Evolutionary conservation across 2,113 vertebrate species (phyloP).

Genomic region (Nannospalax galili): DNA sequence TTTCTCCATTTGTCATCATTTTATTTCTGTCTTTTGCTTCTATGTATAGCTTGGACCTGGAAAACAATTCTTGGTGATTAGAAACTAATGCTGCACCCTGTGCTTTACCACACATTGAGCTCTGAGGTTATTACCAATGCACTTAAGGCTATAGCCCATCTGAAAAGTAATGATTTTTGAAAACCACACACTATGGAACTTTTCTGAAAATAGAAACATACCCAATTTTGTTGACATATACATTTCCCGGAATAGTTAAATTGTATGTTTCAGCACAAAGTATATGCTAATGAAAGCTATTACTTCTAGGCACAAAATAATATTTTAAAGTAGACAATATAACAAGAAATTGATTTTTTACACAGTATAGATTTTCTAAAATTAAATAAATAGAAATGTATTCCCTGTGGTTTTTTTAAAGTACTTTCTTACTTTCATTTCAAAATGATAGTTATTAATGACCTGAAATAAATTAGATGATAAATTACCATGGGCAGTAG

Average conservation of each 20-base stretch:
- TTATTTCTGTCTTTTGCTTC: background rate
- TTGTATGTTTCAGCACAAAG: conserved; percentile 23
- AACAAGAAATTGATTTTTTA: conserved; percentile 61
- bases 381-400: conserved; percentile 3
- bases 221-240: conserved; percentile 36
- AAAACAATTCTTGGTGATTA: background rate
- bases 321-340: conserved; percentile 67
- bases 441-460: conserved; percentile 42
- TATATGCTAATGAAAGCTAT: conserved; percentile 59
- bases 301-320: conserved; percentile 58
- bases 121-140: background rate
- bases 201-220: conserved; percentile 29
- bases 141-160: background rate
- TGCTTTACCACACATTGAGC: background rate
- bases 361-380: conserved; percentile 36
- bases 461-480: conserved; percentile 34
- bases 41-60: background rate
- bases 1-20: background rate
- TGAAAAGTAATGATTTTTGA: conserved; percentile 26
- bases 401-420: conserved; percentile 45
- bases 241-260: conserved; percentile 58
- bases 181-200: background rate
- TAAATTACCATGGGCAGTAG: conserved; percentile 28
- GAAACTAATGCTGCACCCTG: background rate
- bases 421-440: conserved; percentile 16